Conservation (phyloP, 2,797 vertebrate species). For the Parambassis ranga region DNA sequence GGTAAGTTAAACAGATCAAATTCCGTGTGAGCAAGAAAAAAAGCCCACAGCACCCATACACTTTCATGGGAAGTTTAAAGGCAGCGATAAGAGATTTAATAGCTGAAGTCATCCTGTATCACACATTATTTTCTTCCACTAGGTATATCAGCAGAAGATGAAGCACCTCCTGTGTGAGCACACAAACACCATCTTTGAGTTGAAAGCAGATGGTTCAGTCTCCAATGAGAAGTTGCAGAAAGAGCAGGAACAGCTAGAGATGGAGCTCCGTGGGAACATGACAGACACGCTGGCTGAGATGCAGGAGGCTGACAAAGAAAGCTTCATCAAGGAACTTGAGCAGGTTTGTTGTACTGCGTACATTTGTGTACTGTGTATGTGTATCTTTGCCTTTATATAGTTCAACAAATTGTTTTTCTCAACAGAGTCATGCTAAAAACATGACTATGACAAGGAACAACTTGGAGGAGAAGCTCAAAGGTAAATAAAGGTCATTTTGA, state of each 20-base stretch:
- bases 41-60: too few species aligned
- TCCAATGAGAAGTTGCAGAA: constrained; percentile 78
- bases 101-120: background rate
- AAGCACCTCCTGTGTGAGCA: constrained; percentile 94
- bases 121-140: background rate
- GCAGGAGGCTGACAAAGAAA: constrained; percentile 80
- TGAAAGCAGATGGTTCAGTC: constrained; percentile 76
- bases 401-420: background rate
- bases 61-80: too few species aligned
- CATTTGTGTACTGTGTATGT: background rate
- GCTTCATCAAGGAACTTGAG: constrained; percentile 78
- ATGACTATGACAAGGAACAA: constrained; percentile 70
- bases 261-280: constrained; percentile 71
- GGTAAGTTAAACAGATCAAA: constrained; percentile 74
- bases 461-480: constrained; percentile 84
- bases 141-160: constrained; percentile 97
- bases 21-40: too few species aligned
- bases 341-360: too few species aligned
- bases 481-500: constrained; percentile 66
- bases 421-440: constrained; percentile 87
- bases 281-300: constrained; percentile 71
- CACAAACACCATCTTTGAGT: constrained; percentile 86
- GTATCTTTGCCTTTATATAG: background rate
- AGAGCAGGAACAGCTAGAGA: constrained; percentile 81
- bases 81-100: too few species aligned